Evolutionary conservation across 2,797 vertebrate genomes (phyloP), one percentile per base, ranked within the genome.

Genomic region (Psittacula derbiana): DNA sequence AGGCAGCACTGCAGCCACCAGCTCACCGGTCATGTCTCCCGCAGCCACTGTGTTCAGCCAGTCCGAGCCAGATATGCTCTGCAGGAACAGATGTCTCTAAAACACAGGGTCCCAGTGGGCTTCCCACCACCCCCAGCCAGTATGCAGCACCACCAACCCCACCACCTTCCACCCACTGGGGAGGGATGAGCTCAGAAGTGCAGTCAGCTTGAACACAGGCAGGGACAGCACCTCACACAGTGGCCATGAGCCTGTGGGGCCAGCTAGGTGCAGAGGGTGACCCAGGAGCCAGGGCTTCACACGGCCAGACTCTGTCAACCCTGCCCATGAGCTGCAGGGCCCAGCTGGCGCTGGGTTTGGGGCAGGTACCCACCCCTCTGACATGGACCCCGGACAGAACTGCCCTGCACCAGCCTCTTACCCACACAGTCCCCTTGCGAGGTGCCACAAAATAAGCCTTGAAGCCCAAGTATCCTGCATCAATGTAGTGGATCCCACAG

Each of bases 51-150:
- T 88, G 96, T 99, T 99, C 88, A 99, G 80, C 99, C 99, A 99
- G 85, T 99, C 99, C 0, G 98, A 99, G 97, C 98, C 98, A 4
- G 99, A 99, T 24, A 99, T 94, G 95, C 99, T 99, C 99, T 99
- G 98, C 24, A 9, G 86, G 65, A 55, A 86, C 8, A 86, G 23
- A 58, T 0, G 5, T 74, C 58, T 71, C 61, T 33, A 41, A 80
- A 66, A 49, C 0, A 1, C 1, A 0, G 61, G 40, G 49, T 12
- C 57, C 43, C 38, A 4, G 4, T 0, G 0, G 23, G 31, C 15
- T n/a, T 25, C 55, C 61, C 57, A 5, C 13, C 31, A 47, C 38
- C 38, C 50, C 60, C 20, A 80, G 64, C 41, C 0, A 0, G 33
- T 33, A 25, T 20, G 44, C 23, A 36, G 55, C 55, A 33, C 6